These are phyloP conservation scores for Semicossyphus pulcher DNA, from an alignment of 2,113 vertebrate genomes.

Conservation along the genomic window DNA sequence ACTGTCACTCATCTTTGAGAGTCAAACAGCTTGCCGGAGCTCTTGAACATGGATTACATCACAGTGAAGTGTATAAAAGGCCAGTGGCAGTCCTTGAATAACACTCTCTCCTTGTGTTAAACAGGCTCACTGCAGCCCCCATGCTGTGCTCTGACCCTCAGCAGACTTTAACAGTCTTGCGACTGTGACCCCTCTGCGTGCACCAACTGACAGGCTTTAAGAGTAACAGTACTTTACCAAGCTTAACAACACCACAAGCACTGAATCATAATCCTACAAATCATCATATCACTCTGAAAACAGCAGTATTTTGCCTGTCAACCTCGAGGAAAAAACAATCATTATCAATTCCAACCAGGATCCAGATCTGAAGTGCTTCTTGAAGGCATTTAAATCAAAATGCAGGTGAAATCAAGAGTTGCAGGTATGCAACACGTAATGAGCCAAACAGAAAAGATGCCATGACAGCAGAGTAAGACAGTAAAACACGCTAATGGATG, in stretches of 20 bases:
- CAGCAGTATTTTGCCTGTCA: slow-evolving; percentile 23
- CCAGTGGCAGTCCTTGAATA: slow-evolving; percentile 5
- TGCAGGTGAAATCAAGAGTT: slow-evolving; percentile 7
- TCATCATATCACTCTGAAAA: slow-evolving; percentile 16
- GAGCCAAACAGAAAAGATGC: slow-evolving; percentile 6
- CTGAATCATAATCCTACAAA: slow-evolving; percentile 16
- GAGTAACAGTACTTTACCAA: not conserved
- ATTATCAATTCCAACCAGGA: slow-evolving; percentile 38
- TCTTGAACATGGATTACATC: not conserved
- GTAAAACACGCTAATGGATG: slow-evolving; percentile 42
- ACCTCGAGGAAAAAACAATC: slow-evolving; percentile 25
- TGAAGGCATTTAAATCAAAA: not conserved
- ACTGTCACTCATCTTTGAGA: not conserved
- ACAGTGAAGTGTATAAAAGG: not conserved
- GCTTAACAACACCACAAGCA: not conserved
- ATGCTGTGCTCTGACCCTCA: slow-evolving; percentile 13
- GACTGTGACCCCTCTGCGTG: slow-evolving; percentile 14
- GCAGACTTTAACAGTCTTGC: not conserved
- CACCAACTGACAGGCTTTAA: slow-evolving; percentile 8
- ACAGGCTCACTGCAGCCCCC: slow-evolving; percentile 12
- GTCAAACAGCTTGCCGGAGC: not conserved
- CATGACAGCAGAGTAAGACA: slow-evolving; percentile 6
- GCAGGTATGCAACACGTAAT: slow-evolving; percentile 24
- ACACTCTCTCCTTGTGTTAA: slow-evolving; percentile 3
- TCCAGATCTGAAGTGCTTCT: slow-evolving; percentile 4